Percentiles rank a stretch among this genome's conserved stretches.
Evolutionary conservation across 2,797 vertebrate genomes (phyloP).

Genomic region (Megalops cyprinoides): DNA sequence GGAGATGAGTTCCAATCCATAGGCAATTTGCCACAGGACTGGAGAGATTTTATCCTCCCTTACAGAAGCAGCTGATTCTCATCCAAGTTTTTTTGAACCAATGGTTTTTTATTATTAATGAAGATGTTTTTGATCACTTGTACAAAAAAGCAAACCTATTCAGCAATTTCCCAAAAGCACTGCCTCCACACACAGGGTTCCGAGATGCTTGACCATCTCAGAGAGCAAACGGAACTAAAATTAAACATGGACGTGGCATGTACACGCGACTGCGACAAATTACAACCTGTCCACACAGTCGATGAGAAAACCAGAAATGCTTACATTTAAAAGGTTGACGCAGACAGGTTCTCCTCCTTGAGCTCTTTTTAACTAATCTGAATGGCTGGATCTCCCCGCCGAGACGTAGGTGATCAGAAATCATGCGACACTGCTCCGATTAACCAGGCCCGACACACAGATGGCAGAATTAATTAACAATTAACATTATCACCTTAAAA

Average conservation of each 20-base stretch:
- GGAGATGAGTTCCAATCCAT: background rate
- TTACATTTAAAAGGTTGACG: conserved; percentile 2
- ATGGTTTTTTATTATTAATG: conserved; percentile 3
- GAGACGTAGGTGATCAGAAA: too few species aligned
- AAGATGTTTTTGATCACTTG: background rate
- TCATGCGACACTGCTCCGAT: background rate
- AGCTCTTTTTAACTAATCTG: too few species aligned
- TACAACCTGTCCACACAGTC: background rate
- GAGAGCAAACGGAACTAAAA: background rate
- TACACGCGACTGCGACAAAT: background rate
- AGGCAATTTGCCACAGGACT: too few species aligned
- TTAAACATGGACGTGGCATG: background rate
- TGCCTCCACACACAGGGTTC: background rate
- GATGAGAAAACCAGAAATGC: background rate
- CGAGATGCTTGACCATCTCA: background rate
- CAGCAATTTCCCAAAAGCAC: background rate
- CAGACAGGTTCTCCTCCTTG: too few species aligned
- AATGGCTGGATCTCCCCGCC: too few species aligned
- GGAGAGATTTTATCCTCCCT: too few species aligned
- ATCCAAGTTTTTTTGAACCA: background rate
- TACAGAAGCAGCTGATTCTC: too few species aligned
- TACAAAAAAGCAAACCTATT: background rate
- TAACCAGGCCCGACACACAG: background rate
- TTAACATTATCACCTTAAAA: conserved; percentile 27
- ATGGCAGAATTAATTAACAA: background rate